A percentile compares a stretch with the other conserved stretches of the same genome.
These are phyloP conservation scores for Syngnathus scovelli DNA, from an alignment of 2,113 vertebrate genomes.

Conservation along the genomic window DNA sequence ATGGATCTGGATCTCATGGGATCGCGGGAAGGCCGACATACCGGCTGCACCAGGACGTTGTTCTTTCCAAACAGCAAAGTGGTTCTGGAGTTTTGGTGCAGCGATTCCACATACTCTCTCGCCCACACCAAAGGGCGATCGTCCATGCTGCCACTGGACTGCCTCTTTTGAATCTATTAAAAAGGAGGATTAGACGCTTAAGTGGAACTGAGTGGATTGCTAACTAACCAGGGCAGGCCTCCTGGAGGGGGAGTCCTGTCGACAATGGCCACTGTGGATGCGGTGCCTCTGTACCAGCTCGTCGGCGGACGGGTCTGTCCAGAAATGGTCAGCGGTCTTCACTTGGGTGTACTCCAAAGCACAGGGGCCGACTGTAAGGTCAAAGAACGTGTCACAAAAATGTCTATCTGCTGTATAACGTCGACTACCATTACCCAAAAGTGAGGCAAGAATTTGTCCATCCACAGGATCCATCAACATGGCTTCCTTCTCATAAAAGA, in stretches of 20 bases:
- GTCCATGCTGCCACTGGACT: constrained; percentile 96
- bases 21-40: constrained; percentile 41
- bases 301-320: constrained; percentile 93
- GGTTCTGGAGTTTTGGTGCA: constrained; percentile 94
- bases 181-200: neutral
- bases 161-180: constrained; percentile 91
- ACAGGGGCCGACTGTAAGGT: constrained; percentile 85
- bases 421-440: constrained; percentile 76
- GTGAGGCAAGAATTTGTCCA: constrained; percentile 91
- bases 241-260: constrained; percentile 95
- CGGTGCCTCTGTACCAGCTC: constrained; percentile 95
- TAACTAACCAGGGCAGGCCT: constrained; percentile 68
- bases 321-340: constrained; percentile 97
- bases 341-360: constrained; percentile 97
- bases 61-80: constrained; percentile 95
- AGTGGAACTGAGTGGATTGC: neutral
- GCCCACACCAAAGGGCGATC: constrained; percentile 86
- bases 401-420: neutral
- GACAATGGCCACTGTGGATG: constrained; percentile 88
- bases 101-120: constrained; percentile 89
- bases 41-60: constrained; percentile 95
- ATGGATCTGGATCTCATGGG: neutral
- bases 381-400: neutral
- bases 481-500: constrained; percentile 94
- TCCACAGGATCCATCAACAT: constrained; percentile 93